Evolutionary conservation across 2,888 invertebrate genomes (phyloP).

Genomic region (Drosophila pseudotakahashii): DNA sequence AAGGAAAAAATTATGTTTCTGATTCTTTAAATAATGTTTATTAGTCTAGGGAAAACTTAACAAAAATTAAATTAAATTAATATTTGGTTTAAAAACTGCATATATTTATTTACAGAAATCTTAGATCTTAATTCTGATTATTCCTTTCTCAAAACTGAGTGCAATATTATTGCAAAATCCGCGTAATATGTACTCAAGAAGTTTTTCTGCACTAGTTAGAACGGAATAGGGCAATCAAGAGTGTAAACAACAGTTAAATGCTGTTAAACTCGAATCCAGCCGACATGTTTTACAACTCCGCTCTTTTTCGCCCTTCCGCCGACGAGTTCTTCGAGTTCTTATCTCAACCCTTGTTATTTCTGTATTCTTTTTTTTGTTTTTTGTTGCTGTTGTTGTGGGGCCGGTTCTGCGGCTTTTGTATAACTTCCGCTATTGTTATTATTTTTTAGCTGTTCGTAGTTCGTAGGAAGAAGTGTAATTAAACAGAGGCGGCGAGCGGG

Average conservation of each 20-base stretch:
- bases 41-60: too few species aligned
- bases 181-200: background rate
- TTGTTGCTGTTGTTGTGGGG: slow-evolving; percentile 26
- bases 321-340: slow-evolving; percentile 25
- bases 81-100: too few species aligned
- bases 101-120: too few species aligned
- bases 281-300: slow-evolving; percentile 22
- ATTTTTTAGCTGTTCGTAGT: slow-evolving; percentile 50
- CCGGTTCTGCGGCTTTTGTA: slow-evolving; percentile 75
- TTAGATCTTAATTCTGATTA: background rate
- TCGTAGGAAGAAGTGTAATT: slow-evolving; percentile 70
- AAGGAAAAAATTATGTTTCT: too few species aligned
- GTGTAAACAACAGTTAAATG: slow-evolving; percentile 47
- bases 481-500: slow-evolving; percentile 51
- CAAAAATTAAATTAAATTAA: too few species aligned
- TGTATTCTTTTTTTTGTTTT: slow-evolving; percentile 16
- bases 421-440: slow-evolving; percentile 73
- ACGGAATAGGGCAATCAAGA: slow-evolving; percentile 31
- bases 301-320: slow-evolving; percentile 13
- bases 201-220: slow-evolving; percentile 24
- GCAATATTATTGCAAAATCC: slow-evolving; percentile 5
- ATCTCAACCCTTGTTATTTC: slow-evolving; percentile 31
- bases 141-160: background rate
- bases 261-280: slow-evolving; percentile 36
- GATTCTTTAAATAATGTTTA: too few species aligned